These are phyloP conservation scores for Rotaria magnacalcarata DNA, from an alignment of 2,888 invertebrate species.

Conservation along the genomic window DNA sequence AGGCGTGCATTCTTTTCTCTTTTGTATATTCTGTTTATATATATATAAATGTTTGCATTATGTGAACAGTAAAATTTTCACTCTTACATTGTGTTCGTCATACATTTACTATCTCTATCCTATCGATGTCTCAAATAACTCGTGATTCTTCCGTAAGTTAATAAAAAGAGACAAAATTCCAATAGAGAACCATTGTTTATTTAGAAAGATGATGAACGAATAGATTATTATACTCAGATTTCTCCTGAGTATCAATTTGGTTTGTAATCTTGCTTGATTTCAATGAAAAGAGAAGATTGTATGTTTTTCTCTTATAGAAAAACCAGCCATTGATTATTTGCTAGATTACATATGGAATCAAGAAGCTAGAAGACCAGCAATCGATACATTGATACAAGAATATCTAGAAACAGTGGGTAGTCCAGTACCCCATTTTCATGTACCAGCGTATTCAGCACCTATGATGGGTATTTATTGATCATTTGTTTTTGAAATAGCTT, in stretches of 20 bases:
- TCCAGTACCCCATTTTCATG: neutral
- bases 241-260: constrained; percentile 19
- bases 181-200: neutral
- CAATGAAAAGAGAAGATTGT: neutral
- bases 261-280: neutral
- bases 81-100: neutral
- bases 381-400: constrained; percentile 2
- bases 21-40: constrained; percentile 6
- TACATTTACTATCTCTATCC: neutral
- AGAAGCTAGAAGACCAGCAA: neutral
- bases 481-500: no score
- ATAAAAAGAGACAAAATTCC: neutral
- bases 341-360: neutral
- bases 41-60: neutral
- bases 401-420: neutral
- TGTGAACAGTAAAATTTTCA: neutral
- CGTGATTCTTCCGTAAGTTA: neutral
- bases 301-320: neutral
- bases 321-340: constrained; percentile 23
- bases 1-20: constrained; percentile 8
- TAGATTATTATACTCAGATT: neutral
- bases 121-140: neutral
- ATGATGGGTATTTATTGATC: neutral
- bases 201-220: neutral
- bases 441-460: neutral